Evolutionary conservation across 2,113 vertebrate genomes (phyloP).

Genomic region (Psephotus haematonotus): DNA sequence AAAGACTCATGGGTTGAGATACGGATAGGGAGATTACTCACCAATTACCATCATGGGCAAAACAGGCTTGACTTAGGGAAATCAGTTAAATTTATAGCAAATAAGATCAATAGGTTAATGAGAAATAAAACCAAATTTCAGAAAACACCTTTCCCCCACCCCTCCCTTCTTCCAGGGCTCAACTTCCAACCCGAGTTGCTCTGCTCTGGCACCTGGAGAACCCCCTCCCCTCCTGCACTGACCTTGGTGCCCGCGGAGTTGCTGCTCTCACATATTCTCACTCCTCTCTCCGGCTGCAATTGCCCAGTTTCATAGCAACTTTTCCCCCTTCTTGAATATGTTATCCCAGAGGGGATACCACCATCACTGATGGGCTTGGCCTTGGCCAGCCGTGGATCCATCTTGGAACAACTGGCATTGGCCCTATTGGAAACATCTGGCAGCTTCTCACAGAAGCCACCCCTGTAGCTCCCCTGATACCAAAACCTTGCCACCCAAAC

Average conservation of each 20-base stretch:
- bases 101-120: background rate
- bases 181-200: background rate
- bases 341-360: background rate
- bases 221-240: background rate
- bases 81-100: background rate
- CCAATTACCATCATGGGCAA: background rate
- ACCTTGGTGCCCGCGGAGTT: background rate
- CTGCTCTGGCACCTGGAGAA: background rate
- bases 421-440: rapidly evolving
- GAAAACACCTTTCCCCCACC: background rate
- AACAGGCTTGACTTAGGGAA: background rate
- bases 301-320: background rate
- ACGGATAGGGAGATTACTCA: background rate
- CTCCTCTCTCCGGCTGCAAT: background rate
- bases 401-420: rapidly evolving
- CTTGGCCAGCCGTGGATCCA: rapidly evolving
- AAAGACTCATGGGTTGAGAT: background rate
- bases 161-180: background rate
- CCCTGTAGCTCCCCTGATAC: background rate
- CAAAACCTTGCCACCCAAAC: background rate
- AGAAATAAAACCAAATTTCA: background rate
- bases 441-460: background rate
- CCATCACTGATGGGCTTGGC: rapidly evolving
- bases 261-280: background rate
- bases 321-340: background rate